Evolutionary conservation across 2,797 vertebrate species (phyloP), one percentile per base, ranked within the genome.

Genomic region (Sardinella longiceps): DNA sequence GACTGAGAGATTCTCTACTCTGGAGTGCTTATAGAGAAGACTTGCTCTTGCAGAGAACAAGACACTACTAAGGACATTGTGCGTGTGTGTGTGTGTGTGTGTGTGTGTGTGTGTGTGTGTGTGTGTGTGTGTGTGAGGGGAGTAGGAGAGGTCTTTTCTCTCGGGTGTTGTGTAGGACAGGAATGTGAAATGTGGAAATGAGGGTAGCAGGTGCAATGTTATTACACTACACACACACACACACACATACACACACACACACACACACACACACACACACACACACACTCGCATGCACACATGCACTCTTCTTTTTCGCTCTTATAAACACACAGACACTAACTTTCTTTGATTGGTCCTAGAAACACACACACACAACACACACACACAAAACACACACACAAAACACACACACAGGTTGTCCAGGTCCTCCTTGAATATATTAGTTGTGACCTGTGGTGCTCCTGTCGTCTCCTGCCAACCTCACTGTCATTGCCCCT

Each of bases 131-230:
- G 86, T 80, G 82, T 25, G 43, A 9, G 58, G 3, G 14, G 28
- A 12, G 0, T 9, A 60, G 3, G 58, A 25, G 18, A 56, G 51
- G 51, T 56, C 18, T 56, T 56, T 2, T 56, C 5, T 56, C 51
- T 23, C 18, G 51, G 51, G 51, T 1, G 20, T 12, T 56, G 51
- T 56, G 20, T 56, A 23, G 15, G 51, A 56, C 51, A 56, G 51
- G n/a, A n/a, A n/a, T n/a, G n/a, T n/a, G n/a, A 89, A 90, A 88
- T 83, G 63, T 83, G 80, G 10, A 37, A 83, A 56, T 86, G 87
- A 84, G 51, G 51, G 51, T 56, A 56, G 20, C 85, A 82, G 87
- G 81, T 87, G 83, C 85, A 86, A 25, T 48, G 43, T 56, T 14
- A 14, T 14, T 15, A 50, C 14, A 14, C 11, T 11, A 50, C 9